phyloP scores from a whole-genome alignment of 2,113 vertebrate genomes.

The Pelecanus crispus region DNA sequence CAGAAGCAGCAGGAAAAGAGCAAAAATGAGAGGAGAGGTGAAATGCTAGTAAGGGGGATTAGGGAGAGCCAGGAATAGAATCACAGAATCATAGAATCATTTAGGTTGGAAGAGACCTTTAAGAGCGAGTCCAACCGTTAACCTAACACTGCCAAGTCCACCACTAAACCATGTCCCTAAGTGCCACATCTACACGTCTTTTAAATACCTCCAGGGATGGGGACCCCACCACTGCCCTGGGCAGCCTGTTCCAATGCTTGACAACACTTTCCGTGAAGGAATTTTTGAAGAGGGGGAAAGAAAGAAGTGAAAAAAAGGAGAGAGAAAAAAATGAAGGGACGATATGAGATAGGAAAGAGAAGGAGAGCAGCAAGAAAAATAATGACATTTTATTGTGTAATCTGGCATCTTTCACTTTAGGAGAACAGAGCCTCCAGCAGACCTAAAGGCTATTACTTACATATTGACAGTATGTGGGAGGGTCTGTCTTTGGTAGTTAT shows the following conservation, averaged over 20 bases:
- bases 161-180: neutral
- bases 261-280: neutral
- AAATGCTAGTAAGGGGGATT: neutral
- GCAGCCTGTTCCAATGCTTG: neutral
- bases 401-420: neutral
- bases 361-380: neutral
- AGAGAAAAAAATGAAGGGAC: neutral
- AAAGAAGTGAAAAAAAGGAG: neutral
- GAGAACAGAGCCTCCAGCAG: neutral
- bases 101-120: neutral
- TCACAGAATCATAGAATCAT: neutral
- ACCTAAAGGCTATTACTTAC: neutral
- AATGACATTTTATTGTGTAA: neutral
- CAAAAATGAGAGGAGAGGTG: neutral
- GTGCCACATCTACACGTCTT: neutral
- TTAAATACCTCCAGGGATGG: neutral
- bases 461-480: neutral
- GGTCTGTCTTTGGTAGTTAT: neutral
- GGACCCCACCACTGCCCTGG: neutral
- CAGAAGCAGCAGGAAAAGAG: neutral
- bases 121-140: neutral
- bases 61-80: neutral
- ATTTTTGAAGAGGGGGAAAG: neutral
- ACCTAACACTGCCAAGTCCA: neutral
- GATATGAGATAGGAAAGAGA: neutral